Evolutionary conservation across 2,888 invertebrate species (phyloP), one percentile per base, ranked within the genome.

Genomic region (Seira sanloemensis): DNA sequence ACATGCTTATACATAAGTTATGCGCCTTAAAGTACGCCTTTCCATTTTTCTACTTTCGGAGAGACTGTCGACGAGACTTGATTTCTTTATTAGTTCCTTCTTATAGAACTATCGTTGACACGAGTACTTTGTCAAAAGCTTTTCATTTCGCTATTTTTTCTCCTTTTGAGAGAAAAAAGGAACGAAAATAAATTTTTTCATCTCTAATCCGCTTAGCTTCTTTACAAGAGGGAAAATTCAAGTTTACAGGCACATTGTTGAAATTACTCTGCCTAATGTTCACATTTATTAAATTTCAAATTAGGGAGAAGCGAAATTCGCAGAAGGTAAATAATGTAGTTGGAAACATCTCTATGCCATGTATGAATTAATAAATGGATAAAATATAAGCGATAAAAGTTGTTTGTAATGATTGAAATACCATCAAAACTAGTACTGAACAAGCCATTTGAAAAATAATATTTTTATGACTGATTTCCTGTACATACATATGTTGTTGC

Each of bases 91-190:
- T 62, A 62, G 62, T n/a, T n/a, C 21, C 62, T 21, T 23, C 23
- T 62, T 23, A 62, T 62, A 21, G 21, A 62, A 62, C 19, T 62
- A 62, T 62, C 62, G 46, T 18, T 71, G 71, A 71, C 71, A 54
- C 19, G n/a, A 50, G 71, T 50, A 71, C 71, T 71, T 71, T 71
- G 71, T 71, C 71, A 71, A 71, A 37, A 46, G 62, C 62, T 62
- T 19, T 62, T 62, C 62, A 62, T 19, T 62, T 62, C 62, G 7
- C 62, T 62, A 62, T 23, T 62, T 19, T 21, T 23, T 62, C 62
- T 50, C 21, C n/a, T 2, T 62, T 21, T 62, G 62, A 62, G 21
- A 21, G 62, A 62, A 62, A 19, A 16, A 1, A 7, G 23, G 62
- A n/a, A n/a, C n/a, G n/a, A n/a, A n/a, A n/a, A n/a, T n/a, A n/a